phyloP scores from a whole-genome alignment of 2,797 vertebrate species.

The Semotilus atromaculatus region DNA sequence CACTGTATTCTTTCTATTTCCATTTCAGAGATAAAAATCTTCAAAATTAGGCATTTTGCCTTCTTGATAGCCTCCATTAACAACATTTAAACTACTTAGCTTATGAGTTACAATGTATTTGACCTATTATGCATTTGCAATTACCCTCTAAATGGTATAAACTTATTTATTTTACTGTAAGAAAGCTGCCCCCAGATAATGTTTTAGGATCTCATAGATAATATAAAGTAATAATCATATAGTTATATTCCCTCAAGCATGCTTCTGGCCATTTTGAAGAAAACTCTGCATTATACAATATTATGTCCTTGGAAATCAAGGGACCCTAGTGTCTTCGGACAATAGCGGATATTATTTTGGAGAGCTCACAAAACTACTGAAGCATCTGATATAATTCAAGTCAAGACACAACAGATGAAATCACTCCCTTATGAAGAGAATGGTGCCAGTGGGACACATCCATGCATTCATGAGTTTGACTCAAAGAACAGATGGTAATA shows the following conservation, averaged over 20 bases:
- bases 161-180: background rate
- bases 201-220: background rate
- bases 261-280: background rate
- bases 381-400: conserved; percentile 31
- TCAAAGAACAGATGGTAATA: conserved; percentile 58
- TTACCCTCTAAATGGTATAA: background rate
- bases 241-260: background rate
- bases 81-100: background rate
- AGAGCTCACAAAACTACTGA: conserved; percentile 25
- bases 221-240: conserved; percentile 25
- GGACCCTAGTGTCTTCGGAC: conserved; percentile 20
- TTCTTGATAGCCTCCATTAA: background rate
- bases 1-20: background rate
- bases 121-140: background rate
- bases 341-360: conserved; percentile 40
- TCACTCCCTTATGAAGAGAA: conserved; percentile 35
- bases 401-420: conserved; percentile 37
- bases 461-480: conserved; percentile 50
- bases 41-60: background rate
- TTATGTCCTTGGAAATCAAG: background rate
- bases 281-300: background rate
- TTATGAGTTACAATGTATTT: background rate
- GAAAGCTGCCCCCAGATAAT: background rate
- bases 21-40: background rate
- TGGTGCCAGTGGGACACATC: conserved; percentile 30